Conservation (phyloP, 2,113 vertebrate genomes). For the Lucifuga dentata region DNA sequence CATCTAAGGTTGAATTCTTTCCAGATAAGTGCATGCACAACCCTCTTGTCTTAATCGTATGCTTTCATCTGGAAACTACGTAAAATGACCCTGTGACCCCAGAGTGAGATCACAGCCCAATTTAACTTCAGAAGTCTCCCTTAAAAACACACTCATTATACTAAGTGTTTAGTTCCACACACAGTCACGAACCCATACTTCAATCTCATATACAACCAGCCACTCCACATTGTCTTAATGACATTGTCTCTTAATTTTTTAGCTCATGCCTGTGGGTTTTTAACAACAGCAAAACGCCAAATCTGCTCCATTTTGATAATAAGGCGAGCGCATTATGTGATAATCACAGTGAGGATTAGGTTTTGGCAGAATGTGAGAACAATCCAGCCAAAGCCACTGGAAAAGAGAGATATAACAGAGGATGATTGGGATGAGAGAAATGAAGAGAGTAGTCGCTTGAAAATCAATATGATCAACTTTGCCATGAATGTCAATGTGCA, state of each 20-base stretch:
- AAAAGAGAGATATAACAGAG: conserved; percentile 65
- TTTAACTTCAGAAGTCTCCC: conserved; percentile 57
- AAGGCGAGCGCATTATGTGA: conserved; percentile 75
- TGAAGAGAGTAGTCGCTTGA: conserved; percentile 64
- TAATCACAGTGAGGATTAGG: conserved; percentile 76
- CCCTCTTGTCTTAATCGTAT: conserved; percentile 13
- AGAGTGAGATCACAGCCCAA: conserved; percentile 69
- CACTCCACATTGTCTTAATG: conserved; percentile 60
- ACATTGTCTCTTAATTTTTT: conserved; percentile 58
- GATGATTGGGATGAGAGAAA: conserved; percentile 75
- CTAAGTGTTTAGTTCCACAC: conserved; percentile 66
- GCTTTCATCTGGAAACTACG: conserved; percentile 36
- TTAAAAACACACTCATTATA: conserved; percentile 72
- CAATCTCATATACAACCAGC: conserved; percentile 56
- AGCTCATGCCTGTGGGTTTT: conserved; percentile 60
- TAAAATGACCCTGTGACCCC: conserved; percentile 56
- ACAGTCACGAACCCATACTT: conserved; percentile 29
- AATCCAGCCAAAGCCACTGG: conserved; percentile 61
- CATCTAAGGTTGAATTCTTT: not conserved
- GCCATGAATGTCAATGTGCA: conserved; percentile 67
- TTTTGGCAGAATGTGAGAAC: conserved; percentile 60
- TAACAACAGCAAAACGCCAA: conserved; percentile 67
- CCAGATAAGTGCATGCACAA: conserved; percentile 10
- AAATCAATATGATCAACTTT: conserved; percentile 81
- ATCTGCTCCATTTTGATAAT: conserved; percentile 78